Conservation (phyloP, 2,888 invertebrate genomes). For the Drosophila macrospina region DNA sequence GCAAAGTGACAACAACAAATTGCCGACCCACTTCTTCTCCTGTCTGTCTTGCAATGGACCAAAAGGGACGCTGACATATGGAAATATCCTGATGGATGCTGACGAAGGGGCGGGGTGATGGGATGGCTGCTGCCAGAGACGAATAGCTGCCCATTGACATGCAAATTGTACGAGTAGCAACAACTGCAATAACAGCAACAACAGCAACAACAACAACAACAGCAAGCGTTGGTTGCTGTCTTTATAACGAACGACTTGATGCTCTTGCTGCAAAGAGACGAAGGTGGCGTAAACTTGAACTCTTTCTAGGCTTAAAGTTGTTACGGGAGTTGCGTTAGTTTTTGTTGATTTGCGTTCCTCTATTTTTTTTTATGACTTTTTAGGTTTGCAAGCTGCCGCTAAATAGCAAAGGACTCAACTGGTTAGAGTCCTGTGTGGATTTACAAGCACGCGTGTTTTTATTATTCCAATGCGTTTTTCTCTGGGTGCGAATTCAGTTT, state of each 20-base stretch:
- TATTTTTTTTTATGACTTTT: no score
- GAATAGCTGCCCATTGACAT: constrained; percentile 76
- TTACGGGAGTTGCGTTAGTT: neutral
- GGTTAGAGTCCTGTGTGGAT: neutral
- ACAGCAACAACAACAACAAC: constrained; percentile 9
- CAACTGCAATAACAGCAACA: constrained; percentile 40
- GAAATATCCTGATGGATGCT: constrained; percentile 71
- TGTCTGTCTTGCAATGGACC: constrained; percentile 39
- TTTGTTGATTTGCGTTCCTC: no score
- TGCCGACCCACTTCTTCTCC: constrained; percentile 50
- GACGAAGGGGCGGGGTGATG: constrained; percentile 8
- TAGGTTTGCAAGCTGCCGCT: neutral
- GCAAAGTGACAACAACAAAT: constrained; percentile 81
- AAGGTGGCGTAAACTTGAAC: neutral
- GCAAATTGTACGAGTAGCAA: constrained; percentile 67
- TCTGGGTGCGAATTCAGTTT: constrained; percentile 24
- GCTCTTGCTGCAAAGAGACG: constrained; percentile 18
- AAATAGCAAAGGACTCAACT: neutral
- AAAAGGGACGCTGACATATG: constrained; percentile 73
- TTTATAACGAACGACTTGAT: constrained; percentile 21
- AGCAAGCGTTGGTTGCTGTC: neutral
- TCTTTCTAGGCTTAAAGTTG: neutral
- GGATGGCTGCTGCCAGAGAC: constrained; percentile 43
- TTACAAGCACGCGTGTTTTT: constrained; percentile 38
- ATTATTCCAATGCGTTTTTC: constrained; percentile 50